Evolutionary conservation across 2,888 invertebrate genomes (phyloP).

Genomic region (Chrysolina oricalcia): DNA sequence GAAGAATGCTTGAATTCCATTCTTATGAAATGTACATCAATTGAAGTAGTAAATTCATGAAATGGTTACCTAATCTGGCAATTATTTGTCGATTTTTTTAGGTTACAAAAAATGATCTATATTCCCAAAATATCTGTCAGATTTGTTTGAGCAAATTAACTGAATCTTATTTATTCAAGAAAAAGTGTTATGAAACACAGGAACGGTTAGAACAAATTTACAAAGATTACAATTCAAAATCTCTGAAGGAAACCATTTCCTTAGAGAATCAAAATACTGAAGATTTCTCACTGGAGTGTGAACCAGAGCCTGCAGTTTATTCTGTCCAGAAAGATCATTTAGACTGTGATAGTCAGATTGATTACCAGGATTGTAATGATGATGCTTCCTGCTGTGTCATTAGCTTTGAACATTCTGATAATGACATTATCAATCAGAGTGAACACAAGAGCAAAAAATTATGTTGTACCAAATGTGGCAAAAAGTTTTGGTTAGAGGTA

Average conservation of each 20-base stretch:
- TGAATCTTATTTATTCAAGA: constrained; percentile 58
- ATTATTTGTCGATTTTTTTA: constrained; percentile 38
- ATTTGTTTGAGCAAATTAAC: constrained; percentile 59
- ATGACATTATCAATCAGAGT: constrained; percentile 27
- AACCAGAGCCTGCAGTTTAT: background rate
- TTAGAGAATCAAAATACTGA: background rate
- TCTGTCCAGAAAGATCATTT: background rate
- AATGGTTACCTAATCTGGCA: constrained; percentile 8
- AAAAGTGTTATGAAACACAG: constrained; percentile 59
- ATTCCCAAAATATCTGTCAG: constrained; percentile 60
- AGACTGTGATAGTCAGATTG: background rate
- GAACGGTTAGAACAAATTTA: constrained; percentile 53
- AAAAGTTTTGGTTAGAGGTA: constrained; percentile 55
- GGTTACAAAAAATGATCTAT: constrained; percentile 56
- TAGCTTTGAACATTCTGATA: constrained; percentile 30
- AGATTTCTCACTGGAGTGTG: background rate
- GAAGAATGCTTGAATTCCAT: constrained; percentile 55
- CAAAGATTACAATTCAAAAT: constrained; percentile 20
- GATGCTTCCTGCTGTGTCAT: background rate
- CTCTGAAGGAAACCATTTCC: background rate
- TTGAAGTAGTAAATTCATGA: constrained; percentile 52
- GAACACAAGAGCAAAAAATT: constrained; percentile 34
- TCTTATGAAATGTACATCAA: constrained; percentile 57
- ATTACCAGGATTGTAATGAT: constrained; percentile 10
- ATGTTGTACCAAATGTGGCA: constrained; percentile 55